phyloP scores from a whole-genome alignment of 2,113 vertebrate genomes.

The Monopterus albus region DNA sequence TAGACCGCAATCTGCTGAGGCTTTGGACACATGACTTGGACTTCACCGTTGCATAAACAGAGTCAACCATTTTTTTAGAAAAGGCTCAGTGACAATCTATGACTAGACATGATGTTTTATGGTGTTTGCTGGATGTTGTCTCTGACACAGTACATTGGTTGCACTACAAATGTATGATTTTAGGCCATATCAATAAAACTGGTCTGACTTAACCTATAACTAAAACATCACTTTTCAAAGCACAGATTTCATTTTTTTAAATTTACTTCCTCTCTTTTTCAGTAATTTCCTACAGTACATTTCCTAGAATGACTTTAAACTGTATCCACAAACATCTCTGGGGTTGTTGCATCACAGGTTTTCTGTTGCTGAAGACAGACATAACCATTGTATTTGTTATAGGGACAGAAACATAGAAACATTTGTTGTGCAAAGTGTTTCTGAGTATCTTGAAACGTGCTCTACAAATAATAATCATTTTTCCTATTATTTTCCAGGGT shows the following conservation, averaged over 20 bases:
- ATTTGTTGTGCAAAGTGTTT: neutral
- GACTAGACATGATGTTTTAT: slow-evolving; percentile 27
- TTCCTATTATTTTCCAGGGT: slow-evolving; percentile 22
- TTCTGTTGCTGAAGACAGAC: neutral
- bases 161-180: no score
- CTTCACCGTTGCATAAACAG: slow-evolving; percentile 71
- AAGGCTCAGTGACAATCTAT: slow-evolving; percentile 28
- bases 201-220: no score
- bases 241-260: neutral
- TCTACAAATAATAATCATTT: no score
- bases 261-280: no score
- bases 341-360: neutral
- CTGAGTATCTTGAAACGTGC: neutral
- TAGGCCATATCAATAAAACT: no score
- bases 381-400: neutral
- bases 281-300: no score
- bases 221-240: no score
- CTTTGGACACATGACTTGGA: slow-evolving; percentile 80
- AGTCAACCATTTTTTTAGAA: slow-evolving; percentile 63
- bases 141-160: neutral
- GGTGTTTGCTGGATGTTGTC: neutral
- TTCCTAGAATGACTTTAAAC: neutral
- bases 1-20: slow-evolving; percentile 82
- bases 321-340: neutral
- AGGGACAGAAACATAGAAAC: neutral